Evolutionary conservation across 1,140 invertebrate species (phyloP), one percentile per base, ranked within the genome.

Genomic region (Hydropsyche tenuis): DNA sequence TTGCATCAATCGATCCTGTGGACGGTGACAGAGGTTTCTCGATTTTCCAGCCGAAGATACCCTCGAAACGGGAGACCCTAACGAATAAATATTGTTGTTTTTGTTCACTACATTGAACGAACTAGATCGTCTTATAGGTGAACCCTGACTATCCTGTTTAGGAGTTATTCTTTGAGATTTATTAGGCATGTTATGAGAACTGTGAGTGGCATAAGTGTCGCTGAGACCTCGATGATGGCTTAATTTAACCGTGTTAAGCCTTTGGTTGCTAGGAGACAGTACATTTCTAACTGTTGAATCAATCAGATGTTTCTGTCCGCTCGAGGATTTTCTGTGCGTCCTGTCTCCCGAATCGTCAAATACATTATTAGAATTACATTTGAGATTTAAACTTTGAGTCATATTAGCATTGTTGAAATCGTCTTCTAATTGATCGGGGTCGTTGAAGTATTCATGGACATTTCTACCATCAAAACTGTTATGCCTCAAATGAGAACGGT

Each of bases 31-130:
- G 30, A 46, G 45, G 42, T 56, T 70, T 56, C 48, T 70, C 1
- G 68, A 6, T 42, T 46, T 70, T 27, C 64, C 43, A 1, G 25
- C 65, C 12, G 68, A 74, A 2, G 65, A 60, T n/a, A 74, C 56
- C 22, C 73, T 74, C 4, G 63, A 25, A 14, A 73, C 46, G 1
- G 75, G 75, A 7, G 71, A 73, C 5, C 74, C 74, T 7, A 73
- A 12, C 18, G 46, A 6, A 30, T 74, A 71, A 20, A 71, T 23
- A 42, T 70, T 74, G 37, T 77, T 77, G 14, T 84, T 85, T 73
- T 80, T 84, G 66, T 84, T 85, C 5, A 86, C 85, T 2, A 82
- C 83, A 66, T 81, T 85, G 51, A 85, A 86, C 0, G 84, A 85
- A 72, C 83, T 85, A 7, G 83, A 85, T n/a, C 85, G 78, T 74